Conservation (phyloP, 1,140 invertebrate genomes). For the Cepaea nemoralis region DNA sequence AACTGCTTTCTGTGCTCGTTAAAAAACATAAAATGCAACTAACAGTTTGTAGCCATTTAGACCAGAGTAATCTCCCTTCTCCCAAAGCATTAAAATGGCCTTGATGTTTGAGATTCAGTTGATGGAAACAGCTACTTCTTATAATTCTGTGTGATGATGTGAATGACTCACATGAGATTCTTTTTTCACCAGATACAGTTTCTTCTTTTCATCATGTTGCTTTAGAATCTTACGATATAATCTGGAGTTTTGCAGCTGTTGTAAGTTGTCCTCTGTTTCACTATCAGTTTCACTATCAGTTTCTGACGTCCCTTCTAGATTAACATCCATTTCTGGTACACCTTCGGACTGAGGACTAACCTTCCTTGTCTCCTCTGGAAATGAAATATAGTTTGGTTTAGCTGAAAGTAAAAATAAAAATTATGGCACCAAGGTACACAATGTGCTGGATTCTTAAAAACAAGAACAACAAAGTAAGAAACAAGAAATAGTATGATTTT, state of each 20-base stretch:
- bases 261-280: neutral
- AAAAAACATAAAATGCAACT: no score
- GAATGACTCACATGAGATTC: neutral
- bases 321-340: neutral
- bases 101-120: no score
- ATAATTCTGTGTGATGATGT: neutral
- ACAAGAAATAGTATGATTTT: no score
- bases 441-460: no score
- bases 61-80: no score
- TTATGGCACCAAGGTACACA: no score
- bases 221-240: constrained; percentile 8
- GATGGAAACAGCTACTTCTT: neutral
- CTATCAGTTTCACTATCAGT: constrained; percentile 20
- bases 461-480: no score
- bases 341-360: neutral
- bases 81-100: no score
- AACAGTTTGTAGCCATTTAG: no score
- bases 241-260: constrained; percentile 29
- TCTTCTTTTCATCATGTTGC: neutral
- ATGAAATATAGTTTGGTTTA: no score
- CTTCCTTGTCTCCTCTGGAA: neutral
- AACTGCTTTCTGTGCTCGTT: no score
- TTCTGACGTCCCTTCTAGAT: neutral
- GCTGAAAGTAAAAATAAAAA: no score
- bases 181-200: neutral